Percentiles rank a stretch among this genome's conserved stretches.
Evolutionary conservation across 2,888 invertebrate species (phyloP).

Genomic region (Smittia sp.): DNA sequence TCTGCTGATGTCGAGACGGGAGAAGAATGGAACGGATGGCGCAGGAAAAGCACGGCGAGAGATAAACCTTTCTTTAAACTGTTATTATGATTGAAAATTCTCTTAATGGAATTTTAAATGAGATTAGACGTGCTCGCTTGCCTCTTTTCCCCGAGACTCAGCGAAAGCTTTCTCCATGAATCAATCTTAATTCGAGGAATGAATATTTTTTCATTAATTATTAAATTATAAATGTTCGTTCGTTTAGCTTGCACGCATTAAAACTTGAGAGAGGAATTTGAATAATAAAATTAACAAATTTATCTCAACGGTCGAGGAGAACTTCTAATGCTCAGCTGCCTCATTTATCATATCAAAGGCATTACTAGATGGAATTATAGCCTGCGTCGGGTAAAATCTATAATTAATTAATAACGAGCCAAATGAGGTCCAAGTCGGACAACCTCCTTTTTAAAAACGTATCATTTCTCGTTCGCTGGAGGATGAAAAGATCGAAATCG

Average conservation of each 20-base stretch:
- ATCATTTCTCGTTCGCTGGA: neutral
- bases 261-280: neutral
- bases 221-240: neutral
- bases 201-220: slow-evolving; percentile 1
- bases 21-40: no score
- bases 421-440: neutral
- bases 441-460: neutral
- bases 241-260: neutral
- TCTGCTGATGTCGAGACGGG: no score
- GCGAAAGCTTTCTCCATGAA: neutral
- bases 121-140: neutral
- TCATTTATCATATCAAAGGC: slow-evolving; percentile 26
- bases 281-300: slow-evolving; percentile 12
- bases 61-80: slow-evolving; percentile 21
- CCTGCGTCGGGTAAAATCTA: neutral
- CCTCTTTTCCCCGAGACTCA: neutral
- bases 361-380: slow-evolving; percentile 6
- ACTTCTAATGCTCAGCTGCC: slow-evolving; percentile 12
- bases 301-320: neutral
- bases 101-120: slow-evolving; percentile 10
- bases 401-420: slow-evolving; percentile 17
- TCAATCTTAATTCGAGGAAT: slow-evolving; percentile 15
- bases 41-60: neutral
- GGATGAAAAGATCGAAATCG: neutral
- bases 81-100: slow-evolving; percentile 24